phyloP scores from a whole-genome alignment of 1,140 invertebrate species.

The Drosophila bipectinata region DNA sequence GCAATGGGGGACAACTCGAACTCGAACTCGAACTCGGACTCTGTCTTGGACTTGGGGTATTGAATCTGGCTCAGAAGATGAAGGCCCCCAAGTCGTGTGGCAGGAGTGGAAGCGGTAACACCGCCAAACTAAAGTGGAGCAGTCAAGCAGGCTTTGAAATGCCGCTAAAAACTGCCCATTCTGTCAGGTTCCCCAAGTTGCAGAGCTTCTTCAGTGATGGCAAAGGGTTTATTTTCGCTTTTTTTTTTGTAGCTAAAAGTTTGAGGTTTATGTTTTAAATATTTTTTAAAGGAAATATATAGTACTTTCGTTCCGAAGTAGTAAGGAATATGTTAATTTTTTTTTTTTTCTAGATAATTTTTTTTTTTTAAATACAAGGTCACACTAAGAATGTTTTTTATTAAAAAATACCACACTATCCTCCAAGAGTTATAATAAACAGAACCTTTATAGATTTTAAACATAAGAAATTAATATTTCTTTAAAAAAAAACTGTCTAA shows the following conservation, averaged over 20 bases:
- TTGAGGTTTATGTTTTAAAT: background rate
- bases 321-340: too few relatives aligned
- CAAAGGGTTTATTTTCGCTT: background rate
- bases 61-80: slow-evolving; percentile 9
- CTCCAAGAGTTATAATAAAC: too few relatives aligned
- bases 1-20: slow-evolving; percentile 37
- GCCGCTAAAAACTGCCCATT: slow-evolving; percentile 47
- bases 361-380: too few relatives aligned
- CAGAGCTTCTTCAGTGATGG: background rate
- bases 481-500: background rate
- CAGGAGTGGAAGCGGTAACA: background rate
- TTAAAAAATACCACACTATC: too few relatives aligned
- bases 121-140: slow-evolving; percentile 64
- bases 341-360: too few relatives aligned
- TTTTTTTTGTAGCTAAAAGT: background rate
- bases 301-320: too few relatives aligned
- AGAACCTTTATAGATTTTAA: background rate
- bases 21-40: background rate
- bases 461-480: too few relatives aligned
- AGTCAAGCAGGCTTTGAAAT: slow-evolving; percentile 77
- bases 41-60: too few relatives aligned
- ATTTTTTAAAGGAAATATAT: too few relatives aligned
- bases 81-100: slow-evolving; percentile 27
- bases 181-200: slow-evolving; percentile 11
- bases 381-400: too few relatives aligned